A percentile compares a stretch with the other conserved stretches of the same genome.
Conservation (phyloP, 1,140 invertebrate genomes). For the Hyles vespertilio region DNA sequence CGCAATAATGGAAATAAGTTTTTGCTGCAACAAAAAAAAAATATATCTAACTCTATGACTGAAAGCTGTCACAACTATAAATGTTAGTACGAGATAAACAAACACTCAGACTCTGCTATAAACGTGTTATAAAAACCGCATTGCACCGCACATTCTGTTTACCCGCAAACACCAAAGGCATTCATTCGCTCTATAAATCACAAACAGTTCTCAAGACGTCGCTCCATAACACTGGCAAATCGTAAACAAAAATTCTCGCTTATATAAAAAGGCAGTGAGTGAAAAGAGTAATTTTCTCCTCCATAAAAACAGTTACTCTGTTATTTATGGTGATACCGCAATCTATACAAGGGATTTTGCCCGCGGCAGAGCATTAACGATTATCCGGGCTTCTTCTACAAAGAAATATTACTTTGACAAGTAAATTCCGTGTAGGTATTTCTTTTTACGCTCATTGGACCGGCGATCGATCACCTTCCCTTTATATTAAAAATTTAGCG, state of each 20-base stretch:
- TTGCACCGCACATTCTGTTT: too few relatives aligned
- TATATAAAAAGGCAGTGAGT: conserved; percentile 54
- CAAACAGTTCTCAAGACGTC: too few relatives aligned
- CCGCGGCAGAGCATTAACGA: conserved; percentile 59
- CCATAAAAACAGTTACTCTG: conserved; percentile 65
- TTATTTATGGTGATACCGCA: conserved; percentile 68
- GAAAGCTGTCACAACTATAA: too few relatives aligned
- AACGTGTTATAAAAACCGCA: too few relatives aligned
- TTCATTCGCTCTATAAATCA: too few relatives aligned
- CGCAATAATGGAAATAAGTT: too few relatives aligned
- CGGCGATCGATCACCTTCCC: neutral
- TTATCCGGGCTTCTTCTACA: conserved; percentile 52
- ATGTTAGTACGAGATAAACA: too few relatives aligned
- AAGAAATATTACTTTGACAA: conserved; percentile 65
- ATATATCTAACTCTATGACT: too few relatives aligned
- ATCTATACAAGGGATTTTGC: conserved; percentile 64
- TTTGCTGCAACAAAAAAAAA: too few relatives aligned
- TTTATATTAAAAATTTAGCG: neutral
- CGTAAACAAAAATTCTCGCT: conserved; percentile 43
- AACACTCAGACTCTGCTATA: too few relatives aligned
- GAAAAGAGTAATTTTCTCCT: conserved; percentile 68
- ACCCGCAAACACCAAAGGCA: too few relatives aligned
- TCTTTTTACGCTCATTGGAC: conserved; percentile 36
- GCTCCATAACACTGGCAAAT: conserved; percentile 5
- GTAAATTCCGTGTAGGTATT: conserved; percentile 46